Percentiles rank a stretch among this genome's conserved stretches.
Conservation (phyloP, 1,140 invertebrate species). For the Aphaenogaster rudis region DNA sequence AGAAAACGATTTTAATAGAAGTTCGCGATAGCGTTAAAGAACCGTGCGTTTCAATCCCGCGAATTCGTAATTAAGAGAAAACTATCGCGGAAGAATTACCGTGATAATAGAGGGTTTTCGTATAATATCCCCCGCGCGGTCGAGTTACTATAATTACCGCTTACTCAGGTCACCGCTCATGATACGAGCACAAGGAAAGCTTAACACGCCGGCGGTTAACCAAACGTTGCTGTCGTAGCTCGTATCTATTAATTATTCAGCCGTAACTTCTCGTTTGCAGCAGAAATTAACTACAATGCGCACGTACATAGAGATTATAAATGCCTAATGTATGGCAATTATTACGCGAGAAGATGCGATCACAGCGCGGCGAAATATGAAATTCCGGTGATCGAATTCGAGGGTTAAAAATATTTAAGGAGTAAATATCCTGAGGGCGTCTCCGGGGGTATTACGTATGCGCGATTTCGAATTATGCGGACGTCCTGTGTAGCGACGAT, state of each 20-base stretch:
- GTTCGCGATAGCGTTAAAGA: not conserved
- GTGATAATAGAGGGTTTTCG: slow-evolving; percentile 5
- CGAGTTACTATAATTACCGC: slow-evolving; percentile 34
- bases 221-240: slow-evolving; percentile 30
- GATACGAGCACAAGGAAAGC: slow-evolving; percentile 27
- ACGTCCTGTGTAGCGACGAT: slow-evolving; percentile 16
- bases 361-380: slow-evolving; percentile 24
- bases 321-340: not conserved
- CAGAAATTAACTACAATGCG: slow-evolving; percentile 30
- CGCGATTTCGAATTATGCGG: slow-evolving; percentile 52
- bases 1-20: slow-evolving; percentile 1
- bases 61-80: slow-evolving; percentile 13
- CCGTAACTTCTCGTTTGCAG: slow-evolving; percentile 44
- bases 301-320: not conserved
- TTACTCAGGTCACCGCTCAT: slow-evolving; percentile 47
- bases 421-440: slow-evolving; percentile 29
- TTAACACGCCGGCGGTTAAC: slow-evolving; percentile 48
- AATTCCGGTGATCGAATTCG: slow-evolving; percentile 43
- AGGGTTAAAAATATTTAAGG: slow-evolving; percentile 44
- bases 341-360: not conserved
- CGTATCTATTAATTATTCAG: slow-evolving; percentile 60
- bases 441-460: slow-evolving; percentile 50
- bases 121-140: slow-evolving; percentile 1
- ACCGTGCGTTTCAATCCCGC: not conserved
- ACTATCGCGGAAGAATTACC: slow-evolving; percentile 24